phyloP scores from a whole-genome alignment of 2,113 vertebrate genomes.

The Pagrus major region DNA sequence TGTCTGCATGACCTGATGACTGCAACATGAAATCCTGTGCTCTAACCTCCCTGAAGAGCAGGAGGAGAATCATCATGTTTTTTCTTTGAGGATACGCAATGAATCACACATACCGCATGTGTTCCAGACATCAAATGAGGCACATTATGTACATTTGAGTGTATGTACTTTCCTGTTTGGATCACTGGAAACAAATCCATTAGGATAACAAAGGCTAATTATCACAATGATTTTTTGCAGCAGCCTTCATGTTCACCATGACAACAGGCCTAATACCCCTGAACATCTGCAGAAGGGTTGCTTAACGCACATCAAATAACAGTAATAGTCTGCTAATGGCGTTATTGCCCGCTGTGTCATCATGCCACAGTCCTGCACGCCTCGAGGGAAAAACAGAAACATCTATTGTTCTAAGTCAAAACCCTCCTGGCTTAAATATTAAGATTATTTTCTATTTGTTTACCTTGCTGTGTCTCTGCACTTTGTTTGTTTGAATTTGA shows the following conservation, averaged over 20 bases:
- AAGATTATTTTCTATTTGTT: slow-evolving; percentile 46
- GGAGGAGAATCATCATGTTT: background rate
- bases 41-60: background rate
- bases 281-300: slow-evolving; percentile 71
- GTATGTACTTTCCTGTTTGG: slow-evolving; percentile 5
- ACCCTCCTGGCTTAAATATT: slow-evolving; percentile 42
- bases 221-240: slow-evolving; percentile 63
- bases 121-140: background rate
- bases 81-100: background rate
- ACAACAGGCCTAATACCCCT: slow-evolving; percentile 72
- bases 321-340: slow-evolving; percentile 74
- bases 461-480: slow-evolving; percentile 30
- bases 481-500: slow-evolving; percentile 55
- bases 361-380: slow-evolving; percentile 61
- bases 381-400: slow-evolving; percentile 58
- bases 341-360: slow-evolving; percentile 76
- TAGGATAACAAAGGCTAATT: slow-evolving; percentile 66
- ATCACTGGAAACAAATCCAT: slow-evolving; percentile 64
- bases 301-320: slow-evolving; percentile 76
- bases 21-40: background rate
- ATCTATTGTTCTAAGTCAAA: slow-evolving; percentile 52
- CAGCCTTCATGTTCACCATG: slow-evolving; percentile 71
- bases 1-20: too few relatives aligned
- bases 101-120: background rate
- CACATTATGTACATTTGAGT: background rate